phyloP scores from a whole-genome alignment of 2,888 invertebrate species.

The Oligia strigilis region DNA sequence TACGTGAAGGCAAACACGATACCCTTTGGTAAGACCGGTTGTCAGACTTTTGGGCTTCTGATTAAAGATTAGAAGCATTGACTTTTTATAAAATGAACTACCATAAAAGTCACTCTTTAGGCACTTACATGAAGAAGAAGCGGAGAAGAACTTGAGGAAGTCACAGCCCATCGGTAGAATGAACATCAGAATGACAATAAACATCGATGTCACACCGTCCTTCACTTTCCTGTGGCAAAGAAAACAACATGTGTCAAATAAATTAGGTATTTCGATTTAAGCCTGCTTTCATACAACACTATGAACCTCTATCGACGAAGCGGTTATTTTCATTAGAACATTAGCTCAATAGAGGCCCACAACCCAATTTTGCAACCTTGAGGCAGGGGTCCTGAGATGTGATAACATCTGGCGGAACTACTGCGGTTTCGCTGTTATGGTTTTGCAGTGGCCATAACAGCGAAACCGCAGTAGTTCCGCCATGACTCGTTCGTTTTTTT shows the following conservation, averaged over 20 bases:
- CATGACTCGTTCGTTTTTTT: too few relatives aligned
- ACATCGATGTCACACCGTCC: constrained; percentile 95
- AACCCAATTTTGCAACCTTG: not conserved
- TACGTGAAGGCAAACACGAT: not conserved
- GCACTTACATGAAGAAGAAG: constrained; percentile 83
- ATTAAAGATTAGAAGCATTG: not conserved
- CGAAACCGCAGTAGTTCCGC: too few relatives aligned
- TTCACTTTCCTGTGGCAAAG: constrained; percentile 91
- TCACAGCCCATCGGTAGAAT: constrained; percentile 95
- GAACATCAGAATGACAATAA: constrained; percentile 95
- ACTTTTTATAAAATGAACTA: not conserved
- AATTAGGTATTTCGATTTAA: not conserved
- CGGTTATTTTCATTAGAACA: not conserved
- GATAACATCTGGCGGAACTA: too few relatives aligned
- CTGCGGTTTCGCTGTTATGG: too few relatives aligned
- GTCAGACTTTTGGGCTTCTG: not conserved
- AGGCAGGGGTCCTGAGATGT: too few relatives aligned
- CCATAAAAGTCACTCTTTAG: not conserved
- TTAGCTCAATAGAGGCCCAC: not conserved
- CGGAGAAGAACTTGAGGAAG: constrained; percentile 93
- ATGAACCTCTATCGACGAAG: not conserved
- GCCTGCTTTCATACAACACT: not conserved
- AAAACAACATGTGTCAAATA: not conserved
- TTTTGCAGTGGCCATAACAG: too few relatives aligned
- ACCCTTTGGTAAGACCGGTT: not conserved